These are phyloP conservation scores for Lithophane socia DNA, from an alignment of 2,888 invertebrate species.

Conservation along the genomic window DNA sequence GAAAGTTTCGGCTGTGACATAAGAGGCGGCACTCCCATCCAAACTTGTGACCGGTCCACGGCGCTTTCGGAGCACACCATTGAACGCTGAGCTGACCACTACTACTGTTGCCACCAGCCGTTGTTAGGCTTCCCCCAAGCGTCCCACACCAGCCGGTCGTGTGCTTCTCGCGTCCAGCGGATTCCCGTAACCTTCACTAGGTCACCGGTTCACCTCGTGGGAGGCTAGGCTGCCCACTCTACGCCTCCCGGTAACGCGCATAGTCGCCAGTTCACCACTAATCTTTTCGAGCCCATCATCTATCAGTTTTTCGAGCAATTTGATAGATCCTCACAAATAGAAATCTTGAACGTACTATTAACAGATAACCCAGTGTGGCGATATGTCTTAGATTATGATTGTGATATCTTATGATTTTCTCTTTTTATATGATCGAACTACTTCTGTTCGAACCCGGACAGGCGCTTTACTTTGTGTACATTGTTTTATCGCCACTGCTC, in stretches of 20 bases:
- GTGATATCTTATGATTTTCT: neutral
- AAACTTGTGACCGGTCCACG: slow-evolving; percentile 2
- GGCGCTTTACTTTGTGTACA: too few species aligned
- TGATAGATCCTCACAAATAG: neutral
- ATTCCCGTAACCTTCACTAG: neutral
- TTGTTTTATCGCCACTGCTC: too few species aligned
- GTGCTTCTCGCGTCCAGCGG: too few species aligned
- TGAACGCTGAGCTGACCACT: slow-evolving; percentile 4
- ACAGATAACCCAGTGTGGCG: neutral
- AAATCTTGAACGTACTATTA: neutral
- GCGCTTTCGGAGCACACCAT: neutral
- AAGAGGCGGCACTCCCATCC: slow-evolving; percentile 26
- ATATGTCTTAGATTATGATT: neutral
- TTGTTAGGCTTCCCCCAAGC: too few species aligned
- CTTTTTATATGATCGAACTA: neutral
- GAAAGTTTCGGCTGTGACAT: too few species aligned
- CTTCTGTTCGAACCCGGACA: too few species aligned
- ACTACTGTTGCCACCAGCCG: neutral
- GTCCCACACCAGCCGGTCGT: too few species aligned
- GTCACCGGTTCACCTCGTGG: neutral
- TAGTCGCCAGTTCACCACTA: neutral
- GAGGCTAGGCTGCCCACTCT: too few species aligned
- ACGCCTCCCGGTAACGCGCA: too few species aligned
- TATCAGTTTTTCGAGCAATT: neutral
- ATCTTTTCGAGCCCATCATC: neutral